phyloP scores from a whole-genome alignment of 2,113 vertebrate genomes.

The Chamaea fasciata region DNA sequence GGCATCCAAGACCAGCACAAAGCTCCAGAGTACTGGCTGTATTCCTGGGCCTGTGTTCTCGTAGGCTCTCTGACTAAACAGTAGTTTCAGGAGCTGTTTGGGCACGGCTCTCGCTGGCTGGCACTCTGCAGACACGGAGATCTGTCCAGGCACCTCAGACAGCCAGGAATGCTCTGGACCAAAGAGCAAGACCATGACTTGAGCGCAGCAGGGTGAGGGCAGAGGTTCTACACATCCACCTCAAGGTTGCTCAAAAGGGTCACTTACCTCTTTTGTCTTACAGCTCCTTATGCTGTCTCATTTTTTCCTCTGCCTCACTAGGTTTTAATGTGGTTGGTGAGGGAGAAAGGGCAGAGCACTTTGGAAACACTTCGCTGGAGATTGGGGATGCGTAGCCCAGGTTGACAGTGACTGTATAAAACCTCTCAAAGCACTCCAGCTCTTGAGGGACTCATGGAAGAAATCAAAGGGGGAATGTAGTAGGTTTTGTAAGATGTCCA shows the following conservation, averaged over 20 bases:
- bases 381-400: neutral
- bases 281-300: neutral
- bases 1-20: neutral
- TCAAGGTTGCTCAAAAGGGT: neutral
- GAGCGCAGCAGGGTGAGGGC: neutral
- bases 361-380: neutral
- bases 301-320: neutral
- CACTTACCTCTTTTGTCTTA: neutral
- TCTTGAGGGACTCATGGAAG: neutral
- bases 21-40: neutral
- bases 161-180: neutral
- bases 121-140: neutral
- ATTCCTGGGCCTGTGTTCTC: neutral
- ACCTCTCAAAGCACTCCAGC: neutral
- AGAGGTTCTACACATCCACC: neutral
- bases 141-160: neutral
- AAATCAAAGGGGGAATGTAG: neutral
- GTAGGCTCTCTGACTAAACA: neutral
- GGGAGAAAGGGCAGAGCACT: neutral
- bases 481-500: neutral
- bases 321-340: neutral
- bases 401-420: neutral
- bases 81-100: neutral
- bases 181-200: neutral
- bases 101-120: neutral